Evolutionary conservation across 2,113 vertebrate species (phyloP).

Genomic region (Protobothrops flavoviridis): DNA sequence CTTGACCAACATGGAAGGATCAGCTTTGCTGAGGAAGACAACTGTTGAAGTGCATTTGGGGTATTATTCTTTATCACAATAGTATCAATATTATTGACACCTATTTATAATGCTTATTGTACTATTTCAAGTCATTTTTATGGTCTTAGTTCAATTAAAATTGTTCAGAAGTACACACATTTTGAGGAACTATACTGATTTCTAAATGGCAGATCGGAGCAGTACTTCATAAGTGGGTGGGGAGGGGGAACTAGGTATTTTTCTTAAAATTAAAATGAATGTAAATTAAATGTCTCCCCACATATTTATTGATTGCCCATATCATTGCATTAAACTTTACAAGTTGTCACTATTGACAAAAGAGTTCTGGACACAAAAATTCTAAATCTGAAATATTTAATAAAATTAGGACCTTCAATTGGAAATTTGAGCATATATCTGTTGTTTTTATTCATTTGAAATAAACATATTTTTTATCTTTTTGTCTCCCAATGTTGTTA

Average conservation of each 20-base stretch:
- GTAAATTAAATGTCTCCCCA: neutral
- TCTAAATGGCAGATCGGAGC: neutral
- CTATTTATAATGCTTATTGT: neutral
- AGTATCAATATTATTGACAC: neutral
- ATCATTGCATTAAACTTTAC: neutral
- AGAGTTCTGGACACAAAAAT: neutral
- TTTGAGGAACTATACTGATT: neutral
- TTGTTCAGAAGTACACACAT: neutral
- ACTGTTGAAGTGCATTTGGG: neutral
- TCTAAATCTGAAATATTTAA: neutral
- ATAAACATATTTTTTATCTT: neutral
- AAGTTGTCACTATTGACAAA: neutral
- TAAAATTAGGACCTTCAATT: neutral
- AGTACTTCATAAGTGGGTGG: neutral
- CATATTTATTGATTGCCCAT: neutral
- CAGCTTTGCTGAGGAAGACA: neutral
- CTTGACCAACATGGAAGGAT: neutral
- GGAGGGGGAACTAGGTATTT: neutral
- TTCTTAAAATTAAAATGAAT: neutral
- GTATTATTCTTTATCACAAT: neutral
- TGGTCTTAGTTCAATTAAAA: neutral
- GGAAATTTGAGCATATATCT: neutral
- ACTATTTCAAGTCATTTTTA: neutral
- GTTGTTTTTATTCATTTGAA: neutral
- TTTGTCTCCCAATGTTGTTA: neutral